Conservation (phyloP, 2,888 invertebrate species). For the Ceraclea dissimilis region DNA sequence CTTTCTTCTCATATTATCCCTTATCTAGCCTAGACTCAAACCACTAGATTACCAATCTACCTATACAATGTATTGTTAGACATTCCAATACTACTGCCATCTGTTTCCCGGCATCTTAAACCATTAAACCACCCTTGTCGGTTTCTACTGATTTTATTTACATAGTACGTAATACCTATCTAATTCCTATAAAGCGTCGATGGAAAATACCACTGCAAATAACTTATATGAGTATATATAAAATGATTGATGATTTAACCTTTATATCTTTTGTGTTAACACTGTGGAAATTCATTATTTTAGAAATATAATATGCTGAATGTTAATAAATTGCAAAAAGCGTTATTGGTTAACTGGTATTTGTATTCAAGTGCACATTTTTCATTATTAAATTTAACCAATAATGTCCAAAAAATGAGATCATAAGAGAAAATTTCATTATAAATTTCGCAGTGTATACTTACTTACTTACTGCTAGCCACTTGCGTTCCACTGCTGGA, state of each 20-base stretch:
- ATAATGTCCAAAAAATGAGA: too few relatives aligned
- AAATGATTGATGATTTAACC: neutral
- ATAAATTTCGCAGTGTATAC: too few relatives aligned
- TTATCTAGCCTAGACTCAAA: conserved; percentile 20
- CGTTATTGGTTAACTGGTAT: too few relatives aligned
- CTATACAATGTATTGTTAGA: conserved; percentile 10
- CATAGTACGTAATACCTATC: conserved; percentile 12
- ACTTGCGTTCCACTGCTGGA: too few relatives aligned
- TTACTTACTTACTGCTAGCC: too few relatives aligned
- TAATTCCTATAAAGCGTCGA: neutral
- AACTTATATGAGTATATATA: neutral
- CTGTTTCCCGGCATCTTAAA: conserved; percentile 24
- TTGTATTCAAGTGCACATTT: too few relatives aligned
- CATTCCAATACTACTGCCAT: conserved; percentile 16
- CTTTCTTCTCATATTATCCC: neutral
- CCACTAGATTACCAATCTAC: conserved; percentile 17
- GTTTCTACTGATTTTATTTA: conserved; percentile 26
- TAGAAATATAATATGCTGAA: too few relatives aligned
- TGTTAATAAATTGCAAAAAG: too few relatives aligned
- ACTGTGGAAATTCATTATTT: too few relatives aligned
- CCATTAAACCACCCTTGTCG: conserved; percentile 23
- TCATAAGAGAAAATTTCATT: too few relatives aligned
- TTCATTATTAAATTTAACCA: too few relatives aligned
- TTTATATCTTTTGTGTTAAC: too few relatives aligned
- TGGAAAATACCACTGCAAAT: neutral